Base-by-base conservation (phyloP, 2,113 vertebrate species). In the Percina caprodes region DNA sequence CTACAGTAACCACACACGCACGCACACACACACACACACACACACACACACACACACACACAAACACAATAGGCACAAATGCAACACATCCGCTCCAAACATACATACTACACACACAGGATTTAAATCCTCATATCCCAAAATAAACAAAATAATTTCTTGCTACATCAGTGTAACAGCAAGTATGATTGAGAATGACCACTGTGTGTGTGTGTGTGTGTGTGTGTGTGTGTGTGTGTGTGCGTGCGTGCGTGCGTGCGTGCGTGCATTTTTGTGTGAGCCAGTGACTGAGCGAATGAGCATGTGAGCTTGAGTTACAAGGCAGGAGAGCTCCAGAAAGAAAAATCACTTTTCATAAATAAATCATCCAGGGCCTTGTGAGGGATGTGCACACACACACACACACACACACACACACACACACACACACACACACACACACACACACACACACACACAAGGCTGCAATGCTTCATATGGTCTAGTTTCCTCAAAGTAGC, bases 331-430 rank as follows among this genome's bases (percentile, higher is more conserved):
- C 85, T 75, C 77, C 77, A 85, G 89, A 88, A 89, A 86, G 80
- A 90, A 92, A 91, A 93, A 92, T 94, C 85, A 88, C 83, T 92
- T 91, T 89, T 93, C 71, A 90, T 93, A 91, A 92, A 93, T 93
- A 93, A 93, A 92, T 93, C 92, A 93, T 92, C 73, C 74, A 63
- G 59, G 71, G 77, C 77, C 80, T 83, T 80, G 84, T 88, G 78
- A 88, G 82, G 51, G 67, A 88, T 79, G 69, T 59, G 48, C 56
- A 3, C 33, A 12, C 35, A 21, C 21, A 11, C 68, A n/a, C 55
- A 18, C 71, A 55, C 55, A 55, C 69, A 67, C 72, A 69, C 56
- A 54, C 33, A 56, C 69, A 83, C 63, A 56, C 26, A 26, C 83
- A 76, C 79, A 59, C 74, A 70, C 60, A 74, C 51, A 73, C 33